These are phyloP conservation scores for Carettochelys insculpta DNA, from an alignment of 2,113 vertebrate species.

Conservation along the genomic window DNA sequence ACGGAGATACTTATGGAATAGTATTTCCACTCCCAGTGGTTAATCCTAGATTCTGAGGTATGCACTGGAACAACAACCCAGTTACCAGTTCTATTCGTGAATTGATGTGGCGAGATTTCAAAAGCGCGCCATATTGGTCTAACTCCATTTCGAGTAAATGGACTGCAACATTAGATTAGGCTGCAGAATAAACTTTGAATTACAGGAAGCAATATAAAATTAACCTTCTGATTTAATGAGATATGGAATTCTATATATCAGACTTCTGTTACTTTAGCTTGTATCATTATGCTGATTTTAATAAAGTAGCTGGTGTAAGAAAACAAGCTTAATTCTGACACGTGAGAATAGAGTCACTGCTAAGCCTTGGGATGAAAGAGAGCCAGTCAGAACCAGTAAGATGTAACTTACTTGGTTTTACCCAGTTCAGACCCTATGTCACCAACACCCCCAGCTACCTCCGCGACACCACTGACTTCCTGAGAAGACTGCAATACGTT, in stretches of 20 bases:
- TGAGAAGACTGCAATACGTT: no score
- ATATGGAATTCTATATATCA: neutral
- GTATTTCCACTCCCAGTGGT: neutral
- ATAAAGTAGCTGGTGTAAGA: neutral
- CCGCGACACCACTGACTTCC: no score
- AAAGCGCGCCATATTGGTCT: neutral
- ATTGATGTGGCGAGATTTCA: neutral
- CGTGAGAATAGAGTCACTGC: neutral
- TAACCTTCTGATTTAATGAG: neutral
- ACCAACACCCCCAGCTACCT: no score
- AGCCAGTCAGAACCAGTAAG: neutral
- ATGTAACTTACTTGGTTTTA: neutral
- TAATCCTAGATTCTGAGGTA: neutral
- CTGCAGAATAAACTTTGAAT: neutral
- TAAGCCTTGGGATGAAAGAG: neutral
- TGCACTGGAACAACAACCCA: neutral
- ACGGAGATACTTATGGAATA: neutral
- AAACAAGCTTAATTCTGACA: neutral
- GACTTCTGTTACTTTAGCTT: neutral
- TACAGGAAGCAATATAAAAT: neutral
- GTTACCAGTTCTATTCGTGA: neutral
- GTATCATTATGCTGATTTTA: neutral
- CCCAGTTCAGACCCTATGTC: no score
- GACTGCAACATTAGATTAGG: neutral
- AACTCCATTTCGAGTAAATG: neutral